Percentiles rank a stretch among this genome's conserved stretches.
These are phyloP conservation scores for silkworm (Bombyx mori) DNA, from an alignment of 1,140 invertebrate species.

Conservation along the genomic window ASM3026992v2 NC_085110.1:12382501-12383000, in stretches of 20 bases:
- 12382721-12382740: conserved; percentile 55
- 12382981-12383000: conserved; percentile 62
- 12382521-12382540: conserved; percentile 41
- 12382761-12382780: conserved; percentile 27
- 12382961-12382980: conserved; percentile 53
- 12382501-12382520: conserved; percentile 26
- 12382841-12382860: conserved; percentile 7
- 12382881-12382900: conserved; percentile 16
- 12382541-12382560: conserved; percentile 6
- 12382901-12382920: conserved; percentile 54
- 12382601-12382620: conserved; percentile 54
- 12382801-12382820: conserved; percentile 6
- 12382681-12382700: conserved; percentile 65
- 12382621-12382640: conserved; percentile 62
- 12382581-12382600: conserved; percentile 32
- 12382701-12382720: conserved; percentile 65
- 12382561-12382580: conserved; percentile 43
- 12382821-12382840: too few relatives aligned
- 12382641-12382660: conserved; percentile 66
- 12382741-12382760: conserved; percentile 55
- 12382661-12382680: conserved; percentile 67
- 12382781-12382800: conserved; percentile 32
- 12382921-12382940: conserved; percentile 44
- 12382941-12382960: conserved; percentile 52
- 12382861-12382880: not conserved